Conservation (phyloP, 2,797 vertebrate genomes). For the Sebastes diaconus region DNA sequence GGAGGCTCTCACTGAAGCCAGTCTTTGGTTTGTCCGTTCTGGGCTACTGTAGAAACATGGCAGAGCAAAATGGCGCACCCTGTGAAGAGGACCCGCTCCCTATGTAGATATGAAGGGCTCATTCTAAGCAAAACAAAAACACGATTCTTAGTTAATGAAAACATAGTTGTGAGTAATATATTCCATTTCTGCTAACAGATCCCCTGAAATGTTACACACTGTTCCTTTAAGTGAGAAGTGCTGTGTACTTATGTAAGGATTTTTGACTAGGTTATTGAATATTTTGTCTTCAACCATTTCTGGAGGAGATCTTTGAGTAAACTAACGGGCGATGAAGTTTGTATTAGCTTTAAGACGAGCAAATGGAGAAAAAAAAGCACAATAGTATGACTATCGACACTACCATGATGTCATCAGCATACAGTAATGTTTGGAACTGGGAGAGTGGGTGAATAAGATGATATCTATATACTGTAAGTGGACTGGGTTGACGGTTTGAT, state of each 20-base stretch:
- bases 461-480: neutral
- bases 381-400: neutral
- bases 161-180: too few species aligned
- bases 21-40: too few species aligned
- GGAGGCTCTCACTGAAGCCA: too few species aligned
- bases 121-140: too few species aligned
- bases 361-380: neutral
- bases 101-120: too few species aligned
- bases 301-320: neutral
- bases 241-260: neutral
- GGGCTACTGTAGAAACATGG: too few species aligned
- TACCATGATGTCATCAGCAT: neutral
- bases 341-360: neutral
- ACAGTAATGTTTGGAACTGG: neutral
- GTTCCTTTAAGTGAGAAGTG: neutral
- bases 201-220: too few species aligned
- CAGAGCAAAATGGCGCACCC: rapidly evolving
- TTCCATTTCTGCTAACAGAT: too few species aligned
- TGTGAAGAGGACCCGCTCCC: too few species aligned
- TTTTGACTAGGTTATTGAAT: neutral
- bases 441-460: neutral
- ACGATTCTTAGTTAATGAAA: too few species aligned
- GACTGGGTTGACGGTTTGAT: neutral
- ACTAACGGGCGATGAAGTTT: neutral
- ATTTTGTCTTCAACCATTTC: neutral